phyloP scores from a whole-genome alignment of 2,113 vertebrate genomes.

The Hemiscyllium ocellatum region DNA sequence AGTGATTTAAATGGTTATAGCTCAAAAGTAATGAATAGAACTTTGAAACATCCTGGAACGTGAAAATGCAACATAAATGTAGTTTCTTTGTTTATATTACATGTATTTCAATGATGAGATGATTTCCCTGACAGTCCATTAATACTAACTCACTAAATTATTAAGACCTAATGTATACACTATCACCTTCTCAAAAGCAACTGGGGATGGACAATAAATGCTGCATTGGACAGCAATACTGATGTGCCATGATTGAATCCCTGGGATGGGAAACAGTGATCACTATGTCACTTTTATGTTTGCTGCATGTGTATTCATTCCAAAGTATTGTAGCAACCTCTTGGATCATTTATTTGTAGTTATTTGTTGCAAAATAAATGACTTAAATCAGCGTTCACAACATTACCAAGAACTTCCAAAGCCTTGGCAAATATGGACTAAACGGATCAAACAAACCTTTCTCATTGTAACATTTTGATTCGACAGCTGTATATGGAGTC shows the following conservation, averaged over 20 bases:
- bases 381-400: background rate
- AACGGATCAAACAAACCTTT: background rate
- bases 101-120: background rate
- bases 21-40: too few species aligned
- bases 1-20: too few species aligned
- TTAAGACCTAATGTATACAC: background rate
- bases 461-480: background rate
- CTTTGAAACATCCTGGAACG: too few species aligned
- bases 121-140: background rate
- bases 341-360: background rate
- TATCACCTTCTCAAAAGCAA: background rate
- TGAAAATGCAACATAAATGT: too few species aligned
- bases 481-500: background rate
- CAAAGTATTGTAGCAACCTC: background rate
- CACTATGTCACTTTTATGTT: background rate
- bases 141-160: background rate
- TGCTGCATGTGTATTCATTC: background rate
- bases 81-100: background rate
- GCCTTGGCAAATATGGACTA: background rate
- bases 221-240: too few species aligned
- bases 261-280: background rate
- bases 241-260: too few species aligned
- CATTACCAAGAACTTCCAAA: background rate
- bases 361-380: background rate
- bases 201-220: too few species aligned